Evolutionary conservation across 2,113 vertebrate species (phyloP).

Genomic region (Aptenodytes forsteri): DNA sequence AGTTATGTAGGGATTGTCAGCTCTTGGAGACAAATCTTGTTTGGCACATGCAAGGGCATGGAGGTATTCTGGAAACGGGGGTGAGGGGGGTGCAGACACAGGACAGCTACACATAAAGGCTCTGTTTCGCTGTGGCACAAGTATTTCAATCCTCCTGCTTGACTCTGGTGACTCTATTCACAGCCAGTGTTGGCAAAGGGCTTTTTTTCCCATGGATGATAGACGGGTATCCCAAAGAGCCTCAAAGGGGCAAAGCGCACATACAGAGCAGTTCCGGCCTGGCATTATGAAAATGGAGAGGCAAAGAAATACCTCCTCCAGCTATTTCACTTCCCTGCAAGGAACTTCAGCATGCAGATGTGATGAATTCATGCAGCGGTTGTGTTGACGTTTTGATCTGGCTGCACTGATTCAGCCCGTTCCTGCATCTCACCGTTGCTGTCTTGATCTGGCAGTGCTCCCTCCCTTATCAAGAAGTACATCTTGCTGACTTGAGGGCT

Average conservation of each 20-base stretch:
- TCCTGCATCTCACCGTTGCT: background rate
- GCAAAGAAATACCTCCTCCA: background rate
- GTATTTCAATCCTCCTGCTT: background rate
- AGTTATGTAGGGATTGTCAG: background rate
- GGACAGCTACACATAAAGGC: background rate
- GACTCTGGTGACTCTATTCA: background rate
- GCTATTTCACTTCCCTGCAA: background rate
- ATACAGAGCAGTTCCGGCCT: background rate
- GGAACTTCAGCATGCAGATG: background rate
- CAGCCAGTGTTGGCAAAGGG: background rate
- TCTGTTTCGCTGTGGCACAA: background rate
- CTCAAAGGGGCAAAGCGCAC: background rate
- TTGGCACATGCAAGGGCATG: background rate
- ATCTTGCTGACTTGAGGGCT: background rate
- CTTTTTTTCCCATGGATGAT: background rate
- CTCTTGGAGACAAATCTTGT: background rate
- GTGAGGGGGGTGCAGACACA: background rate
- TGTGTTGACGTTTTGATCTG: background rate
- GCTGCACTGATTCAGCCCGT: background rate
- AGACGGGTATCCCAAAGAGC: background rate
- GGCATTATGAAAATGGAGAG: background rate
- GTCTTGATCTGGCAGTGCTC: background rate
- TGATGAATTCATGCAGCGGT: fast-evolving
- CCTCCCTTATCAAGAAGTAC: background rate
- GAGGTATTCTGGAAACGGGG: background rate